Conservation (phyloP, 2,888 invertebrate species). For the Pinctada fucata region DNA sequence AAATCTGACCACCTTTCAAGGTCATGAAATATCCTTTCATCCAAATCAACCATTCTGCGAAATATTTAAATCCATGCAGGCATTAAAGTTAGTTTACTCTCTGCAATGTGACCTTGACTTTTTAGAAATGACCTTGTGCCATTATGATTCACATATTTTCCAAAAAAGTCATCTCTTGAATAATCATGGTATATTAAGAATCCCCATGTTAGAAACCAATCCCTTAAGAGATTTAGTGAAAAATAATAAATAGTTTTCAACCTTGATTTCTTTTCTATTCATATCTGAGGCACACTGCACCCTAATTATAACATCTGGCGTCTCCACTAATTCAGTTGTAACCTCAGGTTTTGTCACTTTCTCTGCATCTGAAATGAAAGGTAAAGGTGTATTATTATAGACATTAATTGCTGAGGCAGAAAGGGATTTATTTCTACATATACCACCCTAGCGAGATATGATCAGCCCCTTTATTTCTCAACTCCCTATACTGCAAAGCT, state of each 20-base stretch:
- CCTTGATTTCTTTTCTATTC: conserved; percentile 63
- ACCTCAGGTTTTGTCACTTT: conserved; percentile 38
- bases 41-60: too few species aligned
- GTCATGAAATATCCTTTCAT: too few species aligned
- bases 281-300: conserved; percentile 59
- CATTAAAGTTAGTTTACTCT: neutral
- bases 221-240: too few species aligned
- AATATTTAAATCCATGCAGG: neutral
- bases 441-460: neutral
- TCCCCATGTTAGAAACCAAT: too few species aligned
- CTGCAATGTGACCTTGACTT: too few species aligned
- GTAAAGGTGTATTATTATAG: neutral
- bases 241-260: conserved; percentile 18
- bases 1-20: too few species aligned
- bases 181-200: too few species aligned
- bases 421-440: conserved; percentile 95
- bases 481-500: too few species aligned
- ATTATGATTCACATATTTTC: too few species aligned
- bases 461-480: too few species aligned
- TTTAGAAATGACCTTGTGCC: too few species aligned
- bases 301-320: conserved; percentile 68
- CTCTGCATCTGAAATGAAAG: conserved; percentile 35
- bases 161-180: too few species aligned
- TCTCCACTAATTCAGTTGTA: conserved; percentile 54
- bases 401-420: conserved; percentile 81